Base-by-base conservation (phyloP, 2,113 vertebrate species). In the Promerops cafer region DNA sequence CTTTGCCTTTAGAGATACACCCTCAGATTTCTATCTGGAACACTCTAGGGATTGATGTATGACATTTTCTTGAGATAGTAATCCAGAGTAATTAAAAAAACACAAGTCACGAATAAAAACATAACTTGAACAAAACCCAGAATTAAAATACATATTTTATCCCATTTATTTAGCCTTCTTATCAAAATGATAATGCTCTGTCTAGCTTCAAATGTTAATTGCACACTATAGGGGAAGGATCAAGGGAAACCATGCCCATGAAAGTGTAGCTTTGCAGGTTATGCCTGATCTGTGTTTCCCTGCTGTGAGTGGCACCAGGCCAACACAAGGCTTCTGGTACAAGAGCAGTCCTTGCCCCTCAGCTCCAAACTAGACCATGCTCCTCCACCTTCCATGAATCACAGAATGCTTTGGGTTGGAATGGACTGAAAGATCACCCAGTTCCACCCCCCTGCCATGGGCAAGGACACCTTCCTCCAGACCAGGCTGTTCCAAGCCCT, bases 11-110 rank as follows among this genome's bases (percentile, higher is more conserved):
- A 53, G 72, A 86, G 30, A 45, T 37, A 49, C 30, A 37, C 39
- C 28, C 59, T 87, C 53, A 50, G 39, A 53, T 64, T 91, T 87
- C 65, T n/a, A 68, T 27, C 39, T 77, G 53, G 42, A 61, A 65
- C 75, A 13, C 56, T 94, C 85, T 9, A 57, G 66, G 72, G 81
- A 83, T 13, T 82, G 72, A 78, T 83, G 59, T 23, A 39, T 86
- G 90, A 54, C 42, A 47, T 87, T 65, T 90, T 81, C 70, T 63
- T 83, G 79, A 77, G 68, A 50, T 3, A 84, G 68, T 26, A 77
- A 86, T 66, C 45, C 40, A 18, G 72, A 49, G 40, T 47, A 77
- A 89, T 89, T 74, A 77, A 76, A 89, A 89, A 93, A 81, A 42
- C 11, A 50, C 9, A 26, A 81, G 44, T 87, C 53, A 81, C 15